phyloP scores from a whole-genome alignment of 2,888 invertebrate species.

The Cantharis nigra region DNA sequence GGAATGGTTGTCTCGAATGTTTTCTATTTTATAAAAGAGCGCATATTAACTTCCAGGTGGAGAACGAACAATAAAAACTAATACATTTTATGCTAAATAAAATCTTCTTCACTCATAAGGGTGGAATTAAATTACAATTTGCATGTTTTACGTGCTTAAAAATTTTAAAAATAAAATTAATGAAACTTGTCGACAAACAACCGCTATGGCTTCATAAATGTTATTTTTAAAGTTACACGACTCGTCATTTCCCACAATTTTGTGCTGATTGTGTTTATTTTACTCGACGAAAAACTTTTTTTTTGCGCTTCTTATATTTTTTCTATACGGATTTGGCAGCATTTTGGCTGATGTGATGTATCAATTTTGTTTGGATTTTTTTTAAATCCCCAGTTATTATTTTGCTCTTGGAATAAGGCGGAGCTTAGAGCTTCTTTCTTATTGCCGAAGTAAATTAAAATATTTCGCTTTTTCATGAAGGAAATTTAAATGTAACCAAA shows the following conservation, averaged over 20 bases:
- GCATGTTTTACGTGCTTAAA: neutral
- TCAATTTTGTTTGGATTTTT: neutral
- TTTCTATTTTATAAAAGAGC: conserved; percentile 2
- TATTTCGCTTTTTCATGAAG: neutral
- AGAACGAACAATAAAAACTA: conserved; percentile 10
- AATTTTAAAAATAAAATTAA: neutral
- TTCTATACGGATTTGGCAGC: neutral
- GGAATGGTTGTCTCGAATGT: conserved; percentile 9
- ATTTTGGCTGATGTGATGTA: neutral
- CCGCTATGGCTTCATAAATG: neutral
- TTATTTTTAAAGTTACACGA: neutral
- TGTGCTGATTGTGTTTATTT: neutral
- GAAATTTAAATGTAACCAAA: neutral
- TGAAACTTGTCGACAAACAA: neutral
- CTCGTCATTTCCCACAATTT: neutral
- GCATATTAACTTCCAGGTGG: conserved; percentile 8
- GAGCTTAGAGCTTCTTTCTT: neutral
- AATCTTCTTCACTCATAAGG: neutral
- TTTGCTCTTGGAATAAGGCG: neutral
- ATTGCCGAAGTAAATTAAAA: neutral
- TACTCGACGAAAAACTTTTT: neutral
- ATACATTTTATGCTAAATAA: neutral
- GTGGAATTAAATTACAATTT: neutral
- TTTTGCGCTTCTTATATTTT: neutral
- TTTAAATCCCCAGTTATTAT: neutral